A percentile compares a stretch with the other conserved stretches of the same genome.
Evolutionary conservation across 2,797 vertebrate species (phyloP).

Genomic region (Dicrostonyx torquatus): DNA sequence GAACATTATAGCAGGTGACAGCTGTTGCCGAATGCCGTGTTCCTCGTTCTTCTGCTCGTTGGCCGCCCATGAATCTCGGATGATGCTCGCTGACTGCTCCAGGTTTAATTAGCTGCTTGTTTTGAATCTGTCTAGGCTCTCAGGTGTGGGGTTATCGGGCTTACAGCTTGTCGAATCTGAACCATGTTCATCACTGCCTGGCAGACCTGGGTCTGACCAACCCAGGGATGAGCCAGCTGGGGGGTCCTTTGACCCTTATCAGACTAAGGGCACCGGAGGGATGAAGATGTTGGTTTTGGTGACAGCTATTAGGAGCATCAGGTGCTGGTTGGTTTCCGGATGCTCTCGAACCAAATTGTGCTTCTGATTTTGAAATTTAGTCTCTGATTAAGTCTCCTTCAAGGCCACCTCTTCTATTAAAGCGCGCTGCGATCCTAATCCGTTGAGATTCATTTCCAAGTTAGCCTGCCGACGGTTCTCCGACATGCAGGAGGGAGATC

Average conservation of each 20-base stretch:
- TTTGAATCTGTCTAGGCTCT: conserved; percentile 58
- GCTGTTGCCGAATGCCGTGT: conserved; percentile 64
- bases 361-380: conserved; percentile 68
- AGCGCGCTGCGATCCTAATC: conserved; percentile 12
- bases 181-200: neutral
- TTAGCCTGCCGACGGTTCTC: conserved; percentile 32
- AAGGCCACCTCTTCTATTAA: conserved; percentile 55
- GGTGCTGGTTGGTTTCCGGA: conserved; percentile 20
- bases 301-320: conserved; percentile 23
- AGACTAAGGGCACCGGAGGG: neutral
- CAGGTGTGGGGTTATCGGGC: conserved; percentile 54
- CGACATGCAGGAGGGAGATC: neutral
- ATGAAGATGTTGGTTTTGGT: neutral
- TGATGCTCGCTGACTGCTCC: conserved; percentile 63
- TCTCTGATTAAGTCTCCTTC: conserved; percentile 66
- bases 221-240: neutral
- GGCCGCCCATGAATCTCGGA: conserved; percentile 56
- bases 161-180: conserved; percentile 63
- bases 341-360: conserved; percentile 30
- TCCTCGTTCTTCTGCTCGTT: conserved; percentile 67
- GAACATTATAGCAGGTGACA: conserved; percentile 81
- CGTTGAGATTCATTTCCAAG: conserved; percentile 63
- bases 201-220: neutral
- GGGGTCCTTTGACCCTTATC: neutral
- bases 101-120: conserved; percentile 73